Evolutionary conservation across 2,113 vertebrate genomes (phyloP).

Genomic region (Taurulus bubalis): DNA sequence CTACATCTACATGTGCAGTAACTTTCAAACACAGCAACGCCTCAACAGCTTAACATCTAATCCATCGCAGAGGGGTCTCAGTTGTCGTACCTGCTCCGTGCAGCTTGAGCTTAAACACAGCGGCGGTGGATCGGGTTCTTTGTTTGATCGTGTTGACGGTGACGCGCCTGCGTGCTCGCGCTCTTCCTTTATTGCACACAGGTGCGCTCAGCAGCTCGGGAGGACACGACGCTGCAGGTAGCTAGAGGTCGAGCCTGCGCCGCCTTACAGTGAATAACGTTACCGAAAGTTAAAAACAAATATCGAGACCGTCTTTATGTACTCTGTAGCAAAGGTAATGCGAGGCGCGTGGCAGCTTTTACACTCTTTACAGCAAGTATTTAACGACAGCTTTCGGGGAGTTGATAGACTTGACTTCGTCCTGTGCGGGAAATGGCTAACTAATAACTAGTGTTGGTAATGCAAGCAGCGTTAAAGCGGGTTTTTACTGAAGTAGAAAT

Average conservation of each 20-base stretch:
- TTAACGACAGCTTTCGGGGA: neutral
- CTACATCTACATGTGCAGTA: neutral
- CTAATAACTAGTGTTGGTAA: neutral
- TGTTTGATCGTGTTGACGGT: constrained; percentile 1
- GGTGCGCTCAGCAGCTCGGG: constrained; percentile 29
- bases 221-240: constrained; percentile 24
- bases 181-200: constrained; percentile 33
- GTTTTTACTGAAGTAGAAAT: neutral
- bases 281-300: constrained; percentile 8
- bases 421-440: neutral
- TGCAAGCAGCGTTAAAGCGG: neutral
- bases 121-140: neutral
- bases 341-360: neutral
- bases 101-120: neutral
- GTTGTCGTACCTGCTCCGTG: neutral
- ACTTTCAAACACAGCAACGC: neutral
- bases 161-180: constrained; percentile 46
- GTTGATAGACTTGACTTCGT: neutral
- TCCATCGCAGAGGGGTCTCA: too few relatives aligned
- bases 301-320: neutral
- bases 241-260: neutral
- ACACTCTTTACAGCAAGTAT: neutral
- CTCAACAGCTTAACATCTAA: neutral
- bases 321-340: neutral
- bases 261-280: neutral